These are phyloP conservation scores for Clepsis dumicolana DNA, from an alignment of 2,888 invertebrate genomes.

Conservation along the genomic window DNA sequence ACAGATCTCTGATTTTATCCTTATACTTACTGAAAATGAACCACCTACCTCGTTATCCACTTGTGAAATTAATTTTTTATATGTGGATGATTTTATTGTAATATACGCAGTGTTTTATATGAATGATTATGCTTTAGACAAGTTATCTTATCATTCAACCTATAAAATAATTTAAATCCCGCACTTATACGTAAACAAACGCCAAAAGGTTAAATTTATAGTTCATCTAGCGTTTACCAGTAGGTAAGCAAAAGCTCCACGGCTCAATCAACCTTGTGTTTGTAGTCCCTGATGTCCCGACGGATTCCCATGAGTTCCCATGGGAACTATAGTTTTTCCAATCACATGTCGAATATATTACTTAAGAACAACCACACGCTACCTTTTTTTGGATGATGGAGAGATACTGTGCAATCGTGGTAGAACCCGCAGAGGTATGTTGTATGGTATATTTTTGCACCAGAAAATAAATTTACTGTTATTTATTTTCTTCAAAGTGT, in stretches of 20 bases:
- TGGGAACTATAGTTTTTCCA: not conserved
- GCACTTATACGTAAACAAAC: not conserved
- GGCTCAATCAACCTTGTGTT: not conserved
- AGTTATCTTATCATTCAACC: not conserved
- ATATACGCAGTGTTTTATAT: no score
- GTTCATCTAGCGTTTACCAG: not conserved
- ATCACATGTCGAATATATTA: no score
- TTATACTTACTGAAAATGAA: no score
- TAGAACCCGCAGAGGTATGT: not conserved
- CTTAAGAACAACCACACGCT: not conserved
- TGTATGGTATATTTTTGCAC: not conserved
- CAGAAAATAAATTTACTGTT: conserved; percentile 19
- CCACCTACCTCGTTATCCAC: no score
- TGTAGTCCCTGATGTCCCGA: not conserved
- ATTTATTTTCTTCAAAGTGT: conserved; percentile 17
- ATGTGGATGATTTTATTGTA: no score
- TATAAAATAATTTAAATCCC: not conserved
- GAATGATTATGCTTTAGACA: not conserved
- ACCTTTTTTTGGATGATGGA: not conserved
- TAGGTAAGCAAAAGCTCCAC: not conserved
- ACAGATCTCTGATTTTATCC: not conserved
- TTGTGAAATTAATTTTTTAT: no score
- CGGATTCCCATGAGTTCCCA: not conserved
- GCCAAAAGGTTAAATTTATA: not conserved
- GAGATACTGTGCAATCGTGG: conserved; percentile 13